These are phyloP conservation scores for Noctua pronuba DNA, from an alignment of 2,888 invertebrate species.

Conservation along the genomic window DNA sequence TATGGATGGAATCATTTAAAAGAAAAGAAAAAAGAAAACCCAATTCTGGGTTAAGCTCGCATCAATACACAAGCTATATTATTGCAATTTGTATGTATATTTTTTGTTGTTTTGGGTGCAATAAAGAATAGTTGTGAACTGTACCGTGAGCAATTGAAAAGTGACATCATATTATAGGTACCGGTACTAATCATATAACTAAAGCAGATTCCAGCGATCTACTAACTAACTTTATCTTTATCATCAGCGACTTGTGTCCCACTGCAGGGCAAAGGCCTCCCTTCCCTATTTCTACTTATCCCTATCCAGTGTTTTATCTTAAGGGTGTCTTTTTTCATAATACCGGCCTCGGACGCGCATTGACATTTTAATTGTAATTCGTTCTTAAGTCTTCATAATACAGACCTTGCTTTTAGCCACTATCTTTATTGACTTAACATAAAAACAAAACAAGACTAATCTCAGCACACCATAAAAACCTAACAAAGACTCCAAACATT, in stretches of 20 bases:
- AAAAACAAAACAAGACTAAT: constrained; percentile 1
- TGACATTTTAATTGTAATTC: neutral
- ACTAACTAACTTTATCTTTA: too few species aligned
- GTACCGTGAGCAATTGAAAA: neutral
- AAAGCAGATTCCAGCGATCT: neutral
- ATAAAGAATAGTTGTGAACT: neutral
- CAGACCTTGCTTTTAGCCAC: neutral
- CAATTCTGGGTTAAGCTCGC: too few species aligned
- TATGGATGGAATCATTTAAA: neutral
- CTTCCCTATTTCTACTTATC: too few species aligned
- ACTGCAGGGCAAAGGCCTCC: too few species aligned
- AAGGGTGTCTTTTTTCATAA: neutral
- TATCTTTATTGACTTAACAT: constrained; percentile 22
- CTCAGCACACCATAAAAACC: constrained; percentile 4
- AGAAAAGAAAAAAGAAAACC: too few species aligned
- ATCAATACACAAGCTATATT: too few species aligned
- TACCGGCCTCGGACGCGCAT: neutral
- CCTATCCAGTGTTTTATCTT: too few species aligned
- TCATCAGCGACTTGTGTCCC: too few species aligned
- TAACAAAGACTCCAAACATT: constrained; percentile 24
- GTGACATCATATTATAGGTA: neutral
- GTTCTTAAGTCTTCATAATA: neutral
- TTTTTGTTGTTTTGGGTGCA: too few species aligned
- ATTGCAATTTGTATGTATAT: too few species aligned
- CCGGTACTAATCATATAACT: neutral